phyloP scores from a whole-genome alignment of 1,140 invertebrate species.

The Ceratitis capitata region DNA sequence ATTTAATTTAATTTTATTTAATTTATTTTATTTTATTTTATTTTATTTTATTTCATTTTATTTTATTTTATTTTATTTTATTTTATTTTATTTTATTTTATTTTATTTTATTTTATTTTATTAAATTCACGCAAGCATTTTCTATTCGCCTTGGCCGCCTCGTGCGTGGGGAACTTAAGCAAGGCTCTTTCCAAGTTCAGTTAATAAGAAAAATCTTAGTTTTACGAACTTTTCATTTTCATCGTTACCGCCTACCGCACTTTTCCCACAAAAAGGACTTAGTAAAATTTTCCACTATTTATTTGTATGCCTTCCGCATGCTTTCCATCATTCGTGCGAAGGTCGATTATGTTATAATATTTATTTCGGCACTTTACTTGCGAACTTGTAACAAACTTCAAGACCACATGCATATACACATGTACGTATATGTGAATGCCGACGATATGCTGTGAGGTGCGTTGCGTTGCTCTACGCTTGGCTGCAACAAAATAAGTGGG shows the following conservation, averaged over 20 bases:
- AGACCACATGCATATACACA: background rate
- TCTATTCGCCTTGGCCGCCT: background rate
- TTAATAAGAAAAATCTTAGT: background rate
- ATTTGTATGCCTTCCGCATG: background rate
- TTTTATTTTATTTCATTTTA: no score
- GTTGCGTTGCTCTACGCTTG: background rate
- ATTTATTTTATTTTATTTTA: no score
- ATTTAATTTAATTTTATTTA: no score
- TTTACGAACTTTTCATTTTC: no score
- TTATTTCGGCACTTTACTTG: conserved; percentile 26
- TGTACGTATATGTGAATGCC: no score
- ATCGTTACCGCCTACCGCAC: background rate
- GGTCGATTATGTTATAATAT: conserved; percentile 31
- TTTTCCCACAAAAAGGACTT: background rate
- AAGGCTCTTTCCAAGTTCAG: background rate
- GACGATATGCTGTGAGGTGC: no score
- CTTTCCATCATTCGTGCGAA: background rate
- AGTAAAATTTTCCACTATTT: background rate
- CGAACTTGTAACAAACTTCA: conserved; percentile 35
- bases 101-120: no score
- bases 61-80: no score
- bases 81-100: no score
- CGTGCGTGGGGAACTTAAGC: background rate
- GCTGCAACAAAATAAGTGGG: background rate
- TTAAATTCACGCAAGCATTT: no score